These are phyloP conservation scores for Invenusta paracnida DNA, from an alignment of 2,888 invertebrate species.

Conservation along the genomic window DNA sequence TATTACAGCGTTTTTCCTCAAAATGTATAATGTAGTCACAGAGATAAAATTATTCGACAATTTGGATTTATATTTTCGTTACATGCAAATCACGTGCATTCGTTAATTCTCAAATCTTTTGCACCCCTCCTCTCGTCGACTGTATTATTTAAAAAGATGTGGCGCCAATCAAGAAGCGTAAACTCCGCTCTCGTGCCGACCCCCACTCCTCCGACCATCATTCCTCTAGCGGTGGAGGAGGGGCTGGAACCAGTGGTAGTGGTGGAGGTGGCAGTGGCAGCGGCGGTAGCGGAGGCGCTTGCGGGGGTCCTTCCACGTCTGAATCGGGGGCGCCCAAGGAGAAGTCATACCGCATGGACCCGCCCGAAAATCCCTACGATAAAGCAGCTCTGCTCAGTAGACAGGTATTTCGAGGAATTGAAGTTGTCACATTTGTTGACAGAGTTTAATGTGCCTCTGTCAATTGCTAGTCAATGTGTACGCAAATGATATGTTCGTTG, in stretches of 20 bases:
- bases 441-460: no score
- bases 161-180: slow-evolving; percentile 40
- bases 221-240: neutral
- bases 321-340: neutral
- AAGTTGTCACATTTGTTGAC: no score
- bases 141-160: neutral
- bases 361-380: slow-evolving; percentile 28
- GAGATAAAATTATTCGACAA: no score
- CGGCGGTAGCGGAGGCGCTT: neutral
- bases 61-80: no score
- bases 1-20: no score
- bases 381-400: neutral
- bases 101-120: no score
- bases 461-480: no score
- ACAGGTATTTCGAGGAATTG: neutral
- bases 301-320: neutral
- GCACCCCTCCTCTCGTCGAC: no score
- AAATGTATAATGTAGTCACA: no score
- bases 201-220: neutral
- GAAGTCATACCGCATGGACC: neutral
- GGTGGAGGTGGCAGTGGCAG: neutral
- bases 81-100: no score
- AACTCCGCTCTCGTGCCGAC: slow-evolving; percentile 31
- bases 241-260: neutral
- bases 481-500: no score